A percentile compares a stretch with the other conserved stretches of the same genome.
Evolutionary conservation across 2,113 vertebrate genomes (phyloP).

Genomic region (Malurus elegans): DNA sequence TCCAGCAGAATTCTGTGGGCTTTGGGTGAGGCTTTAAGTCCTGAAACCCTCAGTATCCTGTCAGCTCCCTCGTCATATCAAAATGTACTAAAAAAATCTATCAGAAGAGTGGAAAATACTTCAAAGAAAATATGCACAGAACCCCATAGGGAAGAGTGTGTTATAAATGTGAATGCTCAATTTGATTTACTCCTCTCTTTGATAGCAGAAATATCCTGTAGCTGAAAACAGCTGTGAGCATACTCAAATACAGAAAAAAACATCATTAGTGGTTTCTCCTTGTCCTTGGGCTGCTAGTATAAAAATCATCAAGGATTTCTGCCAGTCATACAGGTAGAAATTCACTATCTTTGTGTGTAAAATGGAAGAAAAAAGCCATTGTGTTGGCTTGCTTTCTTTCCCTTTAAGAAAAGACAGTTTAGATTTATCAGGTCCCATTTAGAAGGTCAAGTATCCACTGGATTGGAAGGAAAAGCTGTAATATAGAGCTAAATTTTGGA

Average conservation of each 20-base stretch:
- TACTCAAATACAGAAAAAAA: background rate
- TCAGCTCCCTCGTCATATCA: background rate
- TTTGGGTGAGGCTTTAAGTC: background rate
- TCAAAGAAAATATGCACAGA: background rate
- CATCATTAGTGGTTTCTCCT: background rate
- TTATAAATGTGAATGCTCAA: slow-evolving; percentile 1
- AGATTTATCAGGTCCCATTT: background rate
- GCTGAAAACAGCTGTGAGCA: background rate
- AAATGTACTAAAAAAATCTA: slow-evolving; percentile 7
- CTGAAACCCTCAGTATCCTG: background rate
- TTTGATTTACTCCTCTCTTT: slow-evolving; percentile 27
- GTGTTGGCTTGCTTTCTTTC: background rate
- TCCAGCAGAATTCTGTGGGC: background rate
- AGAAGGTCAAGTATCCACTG: background rate
- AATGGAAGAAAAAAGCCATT: background rate
- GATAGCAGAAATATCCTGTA: background rate
- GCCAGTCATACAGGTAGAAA: background rate
- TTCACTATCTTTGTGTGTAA: background rate
- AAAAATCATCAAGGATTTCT: background rate
- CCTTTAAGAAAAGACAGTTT: background rate
- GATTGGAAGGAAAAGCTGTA: background rate
- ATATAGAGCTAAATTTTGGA: background rate
- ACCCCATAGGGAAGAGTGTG: background rate
- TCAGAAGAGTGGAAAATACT: background rate
- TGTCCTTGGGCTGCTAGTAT: background rate